Conservation (phyloP, 2,888 invertebrate genomes). For the Neoaliturus tenellus region DNA sequence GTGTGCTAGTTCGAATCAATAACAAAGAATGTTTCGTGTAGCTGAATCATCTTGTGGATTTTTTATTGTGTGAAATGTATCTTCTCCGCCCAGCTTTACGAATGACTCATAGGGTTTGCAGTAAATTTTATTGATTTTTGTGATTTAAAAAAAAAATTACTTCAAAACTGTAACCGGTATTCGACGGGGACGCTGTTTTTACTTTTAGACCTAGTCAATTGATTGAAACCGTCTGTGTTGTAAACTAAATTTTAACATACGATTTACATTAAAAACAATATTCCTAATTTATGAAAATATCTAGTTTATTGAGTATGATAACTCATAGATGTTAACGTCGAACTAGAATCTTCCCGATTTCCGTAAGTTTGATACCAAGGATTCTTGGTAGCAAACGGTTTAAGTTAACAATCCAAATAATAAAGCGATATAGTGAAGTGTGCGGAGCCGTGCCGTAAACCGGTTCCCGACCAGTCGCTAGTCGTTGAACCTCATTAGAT, state of each 20-base stretch:
- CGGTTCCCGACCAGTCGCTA: constrained; percentile 12
- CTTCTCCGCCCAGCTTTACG: neutral
- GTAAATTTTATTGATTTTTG: too few relatives aligned
- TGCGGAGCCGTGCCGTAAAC: constrained; percentile 16
- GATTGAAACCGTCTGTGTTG: too few relatives aligned
- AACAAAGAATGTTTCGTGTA: neutral
- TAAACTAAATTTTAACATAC: too few relatives aligned
- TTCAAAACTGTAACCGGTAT: too few relatives aligned
- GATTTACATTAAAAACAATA: too few relatives aligned
- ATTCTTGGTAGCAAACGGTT: neutral
- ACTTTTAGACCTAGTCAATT: too few relatives aligned
- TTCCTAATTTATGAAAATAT: too few relatives aligned
- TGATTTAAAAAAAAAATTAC: too few relatives aligned
- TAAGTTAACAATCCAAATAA: constrained; percentile 1
- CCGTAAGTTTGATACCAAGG: neutral
- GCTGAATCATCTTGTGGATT: neutral
- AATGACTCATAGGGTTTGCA: neutral
- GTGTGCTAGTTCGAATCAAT: neutral
- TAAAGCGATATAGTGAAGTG: neutral
- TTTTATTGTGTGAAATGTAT: neutral
- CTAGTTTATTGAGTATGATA: too few relatives aligned
- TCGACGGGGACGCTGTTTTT: too few relatives aligned
- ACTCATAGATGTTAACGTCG: too few relatives aligned
- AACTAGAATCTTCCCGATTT: too few relatives aligned
- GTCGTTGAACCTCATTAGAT: constrained; percentile 15